Percentiles rank a stretch among this genome's conserved stretches.
Conservation (phyloP, 2,797 vertebrate genomes). For the Anguilla megastoma region DNA sequence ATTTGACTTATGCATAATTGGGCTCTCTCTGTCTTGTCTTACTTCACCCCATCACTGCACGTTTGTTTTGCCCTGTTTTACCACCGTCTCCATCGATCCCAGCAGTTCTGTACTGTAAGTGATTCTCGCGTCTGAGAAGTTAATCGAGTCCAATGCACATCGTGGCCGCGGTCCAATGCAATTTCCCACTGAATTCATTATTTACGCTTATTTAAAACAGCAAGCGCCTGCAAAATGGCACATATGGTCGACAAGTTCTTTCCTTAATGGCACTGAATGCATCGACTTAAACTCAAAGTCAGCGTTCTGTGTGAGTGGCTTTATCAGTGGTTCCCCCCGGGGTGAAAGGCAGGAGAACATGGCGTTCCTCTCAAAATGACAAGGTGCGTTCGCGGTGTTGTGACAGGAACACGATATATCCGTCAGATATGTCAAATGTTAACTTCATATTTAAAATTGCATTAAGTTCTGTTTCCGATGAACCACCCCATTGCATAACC, state of each 20-base stretch:
- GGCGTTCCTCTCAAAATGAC: not conserved
- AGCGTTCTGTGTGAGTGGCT: not conserved
- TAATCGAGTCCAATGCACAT: not conserved
- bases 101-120: not conserved
- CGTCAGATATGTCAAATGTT: not conserved
- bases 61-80: too few relatives aligned
- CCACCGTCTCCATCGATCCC: not conserved
- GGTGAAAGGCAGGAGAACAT: not conserved
- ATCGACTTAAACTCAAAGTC: not conserved
- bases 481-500: not conserved
- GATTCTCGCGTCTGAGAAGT: not conserved
- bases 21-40: not conserved
- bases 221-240: not conserved
- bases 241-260: not conserved
- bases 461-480: not conserved
- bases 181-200: not conserved
- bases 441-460: not conserved
- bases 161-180: not conserved
- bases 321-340: not conserved
- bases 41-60: not conserved
- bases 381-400: not conserved
- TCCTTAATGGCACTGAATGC: not conserved
- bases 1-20: not conserved
- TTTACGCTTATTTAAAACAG: not conserved
- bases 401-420: not conserved